Evolutionary conservation across 2,797 vertebrate species (phyloP), one percentile per base, ranked within the genome.

Genomic region (Molothrus aeneus): DNA sequence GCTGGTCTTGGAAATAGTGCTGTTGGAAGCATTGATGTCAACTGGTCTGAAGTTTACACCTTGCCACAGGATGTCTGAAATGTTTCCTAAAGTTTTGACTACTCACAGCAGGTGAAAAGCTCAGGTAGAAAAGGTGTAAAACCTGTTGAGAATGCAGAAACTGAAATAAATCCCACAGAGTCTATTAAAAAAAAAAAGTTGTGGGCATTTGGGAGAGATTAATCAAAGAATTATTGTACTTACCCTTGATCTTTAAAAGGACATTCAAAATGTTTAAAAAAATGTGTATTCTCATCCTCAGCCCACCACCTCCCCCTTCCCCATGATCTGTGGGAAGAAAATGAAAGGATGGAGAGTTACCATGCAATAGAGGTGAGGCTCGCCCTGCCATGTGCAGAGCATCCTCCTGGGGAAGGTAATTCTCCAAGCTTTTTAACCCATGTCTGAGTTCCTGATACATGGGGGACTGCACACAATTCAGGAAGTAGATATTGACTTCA

Each of bases 281-380:
- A 48, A 70, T 5, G 2, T 54, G 22, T 54, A 22, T 40, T 56
- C 28, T 80, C 11, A 45, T 50, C 19, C 38, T 83, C 28, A 47
- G 16, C 13, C 6, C 43, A 53, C 25, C 5, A 5, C 19, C 13
- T 69, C 2, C 1, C 3, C 5, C 2, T 5, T 66, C 14, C 8
- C 13, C 6, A 3, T 16, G 17, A 42, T 45, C n/a, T 29, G 2
- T 48, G 17, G 7, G 43, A 63, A 56, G n/a, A 24, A 61, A 56
- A 57, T 5, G 10, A 60, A 40, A 54, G 6, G n/a, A 18, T 84
- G 14, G 3, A 61, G 42, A 20, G 29, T 25, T 43, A 26, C 17
- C 1, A 1, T n/a, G 13, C 1, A 3, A 4, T 1, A 4, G 29
- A 50, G 12, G 14, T 29, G 45, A 73, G 34, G 10, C 15, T n/a